Evolutionary conservation across 2,797 vertebrate genomes (phyloP), one percentile per base, ranked within the genome.

Genomic region (Orestias chungarensis): DNA sequence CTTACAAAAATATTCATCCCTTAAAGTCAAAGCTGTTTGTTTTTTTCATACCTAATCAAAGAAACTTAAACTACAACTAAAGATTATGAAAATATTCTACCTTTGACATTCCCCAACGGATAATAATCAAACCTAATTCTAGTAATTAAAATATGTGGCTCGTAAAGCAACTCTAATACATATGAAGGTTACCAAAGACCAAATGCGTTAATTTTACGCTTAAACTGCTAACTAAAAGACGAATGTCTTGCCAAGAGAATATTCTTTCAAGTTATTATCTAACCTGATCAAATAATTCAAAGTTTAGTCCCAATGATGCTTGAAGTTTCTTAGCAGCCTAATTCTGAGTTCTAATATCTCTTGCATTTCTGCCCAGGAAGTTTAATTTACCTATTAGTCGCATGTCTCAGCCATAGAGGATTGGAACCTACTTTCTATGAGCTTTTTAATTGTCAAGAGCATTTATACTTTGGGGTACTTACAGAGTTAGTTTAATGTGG

Each of bases 21-120:
- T 75, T 59, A 72, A 68, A 73, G 67, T 74, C 49, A 64, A 54
- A 80, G 55, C 44, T 64, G 64, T 62, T n/a, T 10, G n/a, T n/a
- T n/a, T 62, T 40, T 14, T 40, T 40, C 40, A n/a, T 20, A 11
- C 38, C 14, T 23, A 25, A 61, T 40, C 57, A n/a, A 59, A 61
- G 57, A 38, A 11, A 23, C 35, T 38, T 23, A n/a, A 18, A 61
- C 23, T 38, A 12, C 20, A 35, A 11, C 4, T 61, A 61, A 35
- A n/a, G 4, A 23, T 61, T 38, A 23, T n/a, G n/a, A 20, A 10
- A 10, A 25, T 40, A 40, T 23, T 61, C 23, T n/a, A 61, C 33
- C 14, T n/a, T 0, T 38, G 33, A 9, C 14, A 59, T 11, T n/a
- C 31, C 7, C 23, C n/a, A 50, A 50, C 7, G 27, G 10, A 38